Evolutionary conservation across 2,113 vertebrate genomes (phyloP).

Genomic region (Carassius gibelio): DNA sequence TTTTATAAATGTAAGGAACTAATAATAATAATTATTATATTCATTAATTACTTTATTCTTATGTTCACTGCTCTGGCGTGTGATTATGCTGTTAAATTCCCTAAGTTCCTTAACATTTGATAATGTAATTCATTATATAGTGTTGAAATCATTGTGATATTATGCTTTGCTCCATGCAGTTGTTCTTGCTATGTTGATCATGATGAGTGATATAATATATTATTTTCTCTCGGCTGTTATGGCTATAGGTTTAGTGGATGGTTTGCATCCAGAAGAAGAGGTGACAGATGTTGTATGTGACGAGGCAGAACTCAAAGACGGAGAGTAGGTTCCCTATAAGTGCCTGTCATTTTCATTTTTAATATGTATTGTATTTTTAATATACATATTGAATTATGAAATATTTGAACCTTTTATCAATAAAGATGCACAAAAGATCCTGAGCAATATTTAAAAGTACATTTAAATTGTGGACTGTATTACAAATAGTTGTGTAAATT

Average conservation of each 20-base stretch:
- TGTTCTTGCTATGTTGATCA: neutral
- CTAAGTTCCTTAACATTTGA: neutral
- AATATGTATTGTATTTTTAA: neutral
- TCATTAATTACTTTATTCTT: neutral
- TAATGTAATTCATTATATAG: neutral
- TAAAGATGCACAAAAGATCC: neutral
- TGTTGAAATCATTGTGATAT: neutral
- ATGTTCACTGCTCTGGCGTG: neutral
- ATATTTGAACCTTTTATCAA: neutral
- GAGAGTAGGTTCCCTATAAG: conserved; percentile 77
- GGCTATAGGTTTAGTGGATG: conserved; percentile 7
- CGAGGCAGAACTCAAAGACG: conserved; percentile 79
- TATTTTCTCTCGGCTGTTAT: neutral
- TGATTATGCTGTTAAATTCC: neutral
- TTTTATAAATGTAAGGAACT: no score
- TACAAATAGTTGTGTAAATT: neutral
- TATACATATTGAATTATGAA: neutral
- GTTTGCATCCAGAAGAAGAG: conserved; percentile 61
- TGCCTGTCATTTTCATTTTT: neutral
- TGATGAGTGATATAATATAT: neutral
- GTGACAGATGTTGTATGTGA: conserved; percentile 76
- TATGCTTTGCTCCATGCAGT: neutral
- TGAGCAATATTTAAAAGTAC: neutral
- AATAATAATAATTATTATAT: no score
- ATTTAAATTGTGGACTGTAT: neutral